Percentiles rank a stretch among this genome's conserved stretches.
Evolutionary conservation across 2,797 vertebrate genomes (phyloP).

Genomic region (Peromyscus aztecus): DNA sequence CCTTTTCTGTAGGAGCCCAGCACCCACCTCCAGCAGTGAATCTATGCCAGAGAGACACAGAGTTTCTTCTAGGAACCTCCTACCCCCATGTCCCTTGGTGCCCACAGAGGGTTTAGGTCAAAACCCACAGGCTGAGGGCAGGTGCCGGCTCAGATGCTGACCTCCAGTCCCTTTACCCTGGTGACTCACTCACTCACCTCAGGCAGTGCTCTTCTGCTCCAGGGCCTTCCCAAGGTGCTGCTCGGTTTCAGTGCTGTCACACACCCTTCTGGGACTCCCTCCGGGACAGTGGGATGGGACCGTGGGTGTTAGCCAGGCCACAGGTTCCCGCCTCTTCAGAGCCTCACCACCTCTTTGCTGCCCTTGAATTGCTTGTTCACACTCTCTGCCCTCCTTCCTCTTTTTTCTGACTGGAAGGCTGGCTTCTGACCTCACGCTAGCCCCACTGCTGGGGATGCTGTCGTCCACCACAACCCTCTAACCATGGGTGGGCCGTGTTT

Average conservation of each 20-base stretch:
- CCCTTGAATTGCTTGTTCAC: not conserved
- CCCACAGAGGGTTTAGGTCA: not conserved
- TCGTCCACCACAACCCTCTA: not conserved
- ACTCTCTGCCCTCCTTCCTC: not conserved
- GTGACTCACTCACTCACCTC: not conserved
- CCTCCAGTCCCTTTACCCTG: not conserved
- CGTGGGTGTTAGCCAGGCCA: not conserved
- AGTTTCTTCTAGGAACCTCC: not conserved
- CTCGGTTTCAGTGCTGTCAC: not conserved
- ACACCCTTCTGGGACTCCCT: not conserved
- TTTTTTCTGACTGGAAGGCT: not conserved
- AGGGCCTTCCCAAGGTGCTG: not conserved
- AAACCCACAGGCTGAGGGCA: not conserved
- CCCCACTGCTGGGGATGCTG: not conserved
- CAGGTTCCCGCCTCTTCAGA: not conserved
- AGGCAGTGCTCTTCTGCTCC: not conserved
- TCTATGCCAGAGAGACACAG: not conserved
- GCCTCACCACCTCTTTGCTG: not conserved
- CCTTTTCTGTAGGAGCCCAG: not conserved
- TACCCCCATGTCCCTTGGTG: not conserved
- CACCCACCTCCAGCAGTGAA: not conserved
- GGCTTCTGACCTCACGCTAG: not conserved
- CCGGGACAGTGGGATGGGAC: not conserved
- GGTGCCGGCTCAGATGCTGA: not conserved
- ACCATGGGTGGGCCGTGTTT: not conserved